Base-by-base conservation (phyloP, 2,888 invertebrate species). In the Apamea anceps region DNA sequence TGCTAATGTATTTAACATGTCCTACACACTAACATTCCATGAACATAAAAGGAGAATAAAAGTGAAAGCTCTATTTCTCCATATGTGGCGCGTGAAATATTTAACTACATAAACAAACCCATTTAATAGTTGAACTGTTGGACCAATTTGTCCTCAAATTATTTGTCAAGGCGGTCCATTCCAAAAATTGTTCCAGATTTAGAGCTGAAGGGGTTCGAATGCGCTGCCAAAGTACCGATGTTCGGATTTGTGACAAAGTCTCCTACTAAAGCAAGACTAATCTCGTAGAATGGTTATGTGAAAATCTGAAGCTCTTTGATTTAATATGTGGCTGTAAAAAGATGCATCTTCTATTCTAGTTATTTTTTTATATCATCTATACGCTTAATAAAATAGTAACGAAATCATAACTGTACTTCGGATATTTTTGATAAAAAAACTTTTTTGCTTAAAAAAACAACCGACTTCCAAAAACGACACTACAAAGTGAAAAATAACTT, bases 131-230 rank as follows among this genome's bases (percentile, higher is more conserved):
- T 92, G 92, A 94, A 94, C 93, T 94, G 94, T 94, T 93, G 91
- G 86, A 94, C 92, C 93, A 93, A 96, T 96, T 96, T 95, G 95
- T 95, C 91, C 93, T 91, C 89, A 94, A 96, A 95, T 95, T 96
- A 95, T 96, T 96, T 95, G 96, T 96, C 95, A 94, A 92, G 94
- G 91, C 91, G 90, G 92, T 91, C 93, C 94, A 95, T 96, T 95
- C 94, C 93, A 93, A 94, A 95, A 95, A 96, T 95, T 94, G 95
- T 94, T 95, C 96, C 95, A 94, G 93, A 96, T 96, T 96, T 96
- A 96, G 95, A 93, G 88, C 84, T 89, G 92, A 96, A 96, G 94
- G 96, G 95, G 96, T 96, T 90, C 87, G 91, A 83, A 86, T 86
- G 90, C 91, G 90, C 89, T 85, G 89, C 91, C 92, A 87, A 90